Evolutionary conservation across 2,888 invertebrate species (phyloP).

Genomic region (Tuberolachnus salignus): DNA sequence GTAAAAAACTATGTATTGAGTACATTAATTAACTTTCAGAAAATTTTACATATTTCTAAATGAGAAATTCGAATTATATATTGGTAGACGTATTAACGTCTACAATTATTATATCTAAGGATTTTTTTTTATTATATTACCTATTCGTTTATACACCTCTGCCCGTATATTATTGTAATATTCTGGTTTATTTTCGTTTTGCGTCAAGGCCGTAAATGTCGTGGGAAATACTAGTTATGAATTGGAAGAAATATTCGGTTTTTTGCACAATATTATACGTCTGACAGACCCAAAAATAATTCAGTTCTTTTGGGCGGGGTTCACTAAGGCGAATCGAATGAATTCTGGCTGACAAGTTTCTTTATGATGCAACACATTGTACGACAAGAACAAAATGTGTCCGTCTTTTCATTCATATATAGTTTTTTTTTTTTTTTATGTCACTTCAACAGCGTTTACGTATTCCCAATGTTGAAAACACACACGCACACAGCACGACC

Average conservation of each 20-base stretch:
- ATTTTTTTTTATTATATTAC: background rate
- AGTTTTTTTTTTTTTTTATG: slow-evolving; percentile 30
- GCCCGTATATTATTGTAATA: background rate
- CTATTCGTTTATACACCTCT: background rate
- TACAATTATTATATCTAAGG: too few relatives aligned
- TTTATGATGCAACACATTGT: slow-evolving; percentile 28
- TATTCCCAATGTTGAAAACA: slow-evolving; percentile 16
- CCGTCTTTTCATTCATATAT: slow-evolving; percentile 15
- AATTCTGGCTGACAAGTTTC: slow-evolving; percentile 43
- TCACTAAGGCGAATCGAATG: slow-evolving; percentile 14
- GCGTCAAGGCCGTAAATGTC: background rate
- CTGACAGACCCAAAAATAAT: slow-evolving; percentile 12
- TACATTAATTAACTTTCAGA: too few relatives aligned
- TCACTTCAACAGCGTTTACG: background rate
- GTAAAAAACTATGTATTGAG: too few relatives aligned
- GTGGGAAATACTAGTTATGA: slow-evolving; percentile 17
- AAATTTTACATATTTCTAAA: too few relatives aligned
- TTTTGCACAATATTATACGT: slow-evolving; percentile 19
- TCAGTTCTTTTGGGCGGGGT: slow-evolving; percentile 31
- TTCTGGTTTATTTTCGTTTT: background rate
- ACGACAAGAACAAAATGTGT: slow-evolving; percentile 32
- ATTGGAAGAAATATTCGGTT: slow-evolving; percentile 4
- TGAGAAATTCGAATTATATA: background rate
- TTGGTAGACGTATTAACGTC: too few relatives aligned
- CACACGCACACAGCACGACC: background rate